phyloP scores from a whole-genome alignment of 2,113 vertebrate genomes.

The Catharus minimus region DNA sequence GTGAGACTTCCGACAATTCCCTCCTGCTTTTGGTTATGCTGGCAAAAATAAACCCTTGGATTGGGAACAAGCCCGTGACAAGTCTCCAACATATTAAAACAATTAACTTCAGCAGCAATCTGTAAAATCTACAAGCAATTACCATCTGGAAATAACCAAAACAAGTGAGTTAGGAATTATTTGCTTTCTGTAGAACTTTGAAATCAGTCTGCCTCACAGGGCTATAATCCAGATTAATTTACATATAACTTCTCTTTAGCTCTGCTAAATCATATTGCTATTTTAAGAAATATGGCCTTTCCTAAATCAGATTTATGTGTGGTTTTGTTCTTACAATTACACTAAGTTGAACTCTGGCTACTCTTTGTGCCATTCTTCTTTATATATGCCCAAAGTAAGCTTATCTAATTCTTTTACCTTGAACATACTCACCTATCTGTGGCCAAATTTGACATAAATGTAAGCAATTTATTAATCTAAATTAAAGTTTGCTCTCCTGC shows the following conservation, averaged over 20 bases:
- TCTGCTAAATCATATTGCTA: not conserved
- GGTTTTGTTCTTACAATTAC: not conserved
- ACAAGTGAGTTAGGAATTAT: not conserved
- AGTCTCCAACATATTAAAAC: not conserved
- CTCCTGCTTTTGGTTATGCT: not conserved
- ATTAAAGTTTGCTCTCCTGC: not conserved
- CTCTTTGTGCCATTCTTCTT: not conserved
- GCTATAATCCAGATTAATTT: conserved; percentile 26
- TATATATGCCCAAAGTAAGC: not conserved
- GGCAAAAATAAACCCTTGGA: conserved; percentile 13
- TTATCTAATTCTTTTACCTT: not conserved
- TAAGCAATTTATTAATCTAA: not conserved
- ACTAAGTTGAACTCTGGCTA: not conserved
- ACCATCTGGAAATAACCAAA: not conserved
- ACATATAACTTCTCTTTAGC: not conserved
- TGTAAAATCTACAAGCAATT: not conserved
- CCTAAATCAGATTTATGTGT: not conserved
- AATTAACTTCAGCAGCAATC: not conserved
- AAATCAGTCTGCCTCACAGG: not conserved
- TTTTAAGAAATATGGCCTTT: not conserved
- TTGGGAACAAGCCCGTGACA: not conserved
- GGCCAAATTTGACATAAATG: not conserved
- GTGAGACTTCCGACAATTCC: not conserved
- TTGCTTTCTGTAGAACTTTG: not conserved
- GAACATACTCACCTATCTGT: not conserved